These are phyloP conservation scores for Euschistus heros DNA, from an alignment of 1,140 invertebrate genomes.

Conservation along the genomic window DNA sequence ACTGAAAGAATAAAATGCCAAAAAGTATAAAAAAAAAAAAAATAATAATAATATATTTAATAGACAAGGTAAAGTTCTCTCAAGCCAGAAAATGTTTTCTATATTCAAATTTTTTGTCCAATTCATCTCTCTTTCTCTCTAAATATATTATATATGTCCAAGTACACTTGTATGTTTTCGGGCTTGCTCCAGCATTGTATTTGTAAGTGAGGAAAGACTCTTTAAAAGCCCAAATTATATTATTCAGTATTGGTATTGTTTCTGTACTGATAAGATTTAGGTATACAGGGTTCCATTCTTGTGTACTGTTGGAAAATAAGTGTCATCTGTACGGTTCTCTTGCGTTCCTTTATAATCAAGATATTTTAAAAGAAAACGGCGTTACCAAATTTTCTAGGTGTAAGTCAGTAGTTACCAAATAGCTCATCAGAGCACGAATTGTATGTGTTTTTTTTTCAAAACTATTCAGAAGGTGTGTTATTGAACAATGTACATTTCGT, in stretches of 20 bases:
- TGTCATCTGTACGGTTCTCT: neutral
- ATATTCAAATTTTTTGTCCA: too few species aligned
- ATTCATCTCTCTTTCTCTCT: too few species aligned
- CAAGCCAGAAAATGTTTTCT: neutral
- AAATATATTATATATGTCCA: too few species aligned
- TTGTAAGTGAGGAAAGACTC: too few species aligned
- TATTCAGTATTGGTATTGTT: too few species aligned
- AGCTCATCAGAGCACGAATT: neutral
- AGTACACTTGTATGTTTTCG: too few species aligned
- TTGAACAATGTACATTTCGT: neutral
- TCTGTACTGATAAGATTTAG: neutral
- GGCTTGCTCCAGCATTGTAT: too few species aligned
- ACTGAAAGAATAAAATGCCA: neutral
- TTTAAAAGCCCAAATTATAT: too few species aligned
- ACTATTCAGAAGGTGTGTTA: neutral
- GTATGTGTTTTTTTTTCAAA: neutral
- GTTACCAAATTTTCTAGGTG: conserved; percentile 4
- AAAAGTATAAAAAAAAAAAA: neutral
- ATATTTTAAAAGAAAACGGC: neutral
- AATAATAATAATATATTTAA: neutral
- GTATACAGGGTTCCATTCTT: conserved; percentile 6
- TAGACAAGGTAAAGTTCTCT: neutral
- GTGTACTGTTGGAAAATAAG: conserved; percentile 2
- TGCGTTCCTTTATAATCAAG: neutral
- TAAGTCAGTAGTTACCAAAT: conserved; percentile 6